A percentile compares a stretch with the other conserved stretches of the same genome.
These are phyloP conservation scores for Cataglyphis hispanica DNA, from an alignment of 1,140 invertebrate species.

Conservation along the genomic window DNA sequence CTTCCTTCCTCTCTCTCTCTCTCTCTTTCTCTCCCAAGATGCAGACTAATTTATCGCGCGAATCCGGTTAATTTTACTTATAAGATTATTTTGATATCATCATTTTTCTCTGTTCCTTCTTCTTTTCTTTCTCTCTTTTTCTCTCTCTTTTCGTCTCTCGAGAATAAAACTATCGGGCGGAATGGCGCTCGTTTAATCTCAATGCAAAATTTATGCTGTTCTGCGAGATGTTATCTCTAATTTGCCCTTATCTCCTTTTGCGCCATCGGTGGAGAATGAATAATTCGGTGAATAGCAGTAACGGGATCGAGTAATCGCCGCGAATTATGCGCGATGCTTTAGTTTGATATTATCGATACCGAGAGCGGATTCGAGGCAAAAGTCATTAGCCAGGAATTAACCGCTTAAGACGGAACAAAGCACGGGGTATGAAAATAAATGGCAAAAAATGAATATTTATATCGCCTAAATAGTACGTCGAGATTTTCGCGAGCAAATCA, in stretches of 20 bases:
- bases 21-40: neutral
- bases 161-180: neutral
- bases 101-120: neutral
- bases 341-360: constrained; percentile 47
- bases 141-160: neutral
- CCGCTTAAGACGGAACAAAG: constrained; percentile 25
- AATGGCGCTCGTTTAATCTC: constrained; percentile 58
- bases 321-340: constrained; percentile 41
- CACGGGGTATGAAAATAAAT: constrained; percentile 2
- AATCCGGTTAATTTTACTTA: constrained; percentile 57
- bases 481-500: neutral
- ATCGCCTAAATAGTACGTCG: constrained; percentile 2
- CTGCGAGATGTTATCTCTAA: constrained; percentile 47
- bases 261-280: constrained; percentile 24
- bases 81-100: constrained; percentile 43
- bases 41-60: constrained; percentile 40
- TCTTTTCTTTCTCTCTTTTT: neutral
- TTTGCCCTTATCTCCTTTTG: constrained; percentile 41
- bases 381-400: constrained; percentile 48
- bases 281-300: neutral
- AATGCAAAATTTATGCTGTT: constrained; percentile 58
- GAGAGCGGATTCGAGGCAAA: neutral
- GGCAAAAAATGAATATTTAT: constrained; percentile 35
- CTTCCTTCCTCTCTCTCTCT: neutral
- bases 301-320: constrained; percentile 36